Percentiles rank a stretch among this genome's conserved stretches.
Conservation (phyloP, 92 coral and sea anemone genomes). For the Epizoanthus scotinus region DNA sequence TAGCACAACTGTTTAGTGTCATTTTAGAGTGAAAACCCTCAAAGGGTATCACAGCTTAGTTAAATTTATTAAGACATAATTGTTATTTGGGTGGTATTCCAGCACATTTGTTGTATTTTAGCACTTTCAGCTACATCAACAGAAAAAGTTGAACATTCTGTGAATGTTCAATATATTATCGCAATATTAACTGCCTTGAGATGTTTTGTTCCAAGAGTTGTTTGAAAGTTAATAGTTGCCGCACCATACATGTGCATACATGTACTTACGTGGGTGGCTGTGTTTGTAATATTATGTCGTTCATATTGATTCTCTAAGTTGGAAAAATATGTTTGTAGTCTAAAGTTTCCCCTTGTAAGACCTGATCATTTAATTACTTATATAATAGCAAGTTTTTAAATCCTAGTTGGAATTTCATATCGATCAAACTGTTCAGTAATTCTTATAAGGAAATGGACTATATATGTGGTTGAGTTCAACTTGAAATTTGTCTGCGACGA, state of each 20-base stretch:
- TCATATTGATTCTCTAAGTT: no score
- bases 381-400: neutral
- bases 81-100: neutral
- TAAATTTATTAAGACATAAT: neutral
- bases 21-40: constrained; percentile 6
- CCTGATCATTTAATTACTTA: neutral
- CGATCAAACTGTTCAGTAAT: neutral
- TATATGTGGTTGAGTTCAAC: constrained; percentile 3
- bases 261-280: no score
- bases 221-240: no score
- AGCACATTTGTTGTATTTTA: neutral
- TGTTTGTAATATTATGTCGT: no score
- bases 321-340: neutral
- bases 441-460: neutral
- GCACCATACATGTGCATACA: no score
- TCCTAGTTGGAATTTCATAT: neutral
- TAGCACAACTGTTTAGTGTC: neutral
- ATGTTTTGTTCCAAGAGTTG: no score
- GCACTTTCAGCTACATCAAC: no score
- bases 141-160: no score
- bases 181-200: no score
- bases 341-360: neutral
- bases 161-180: no score
- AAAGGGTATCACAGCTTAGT: constrained; percentile 16
- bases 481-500: constrained; percentile 20